Percentiles rank a stretch among this genome's conserved stretches.
phyloP scores from a whole-genome alignment of 2,797 vertebrate species.

The Gallinago stenura region DNA sequence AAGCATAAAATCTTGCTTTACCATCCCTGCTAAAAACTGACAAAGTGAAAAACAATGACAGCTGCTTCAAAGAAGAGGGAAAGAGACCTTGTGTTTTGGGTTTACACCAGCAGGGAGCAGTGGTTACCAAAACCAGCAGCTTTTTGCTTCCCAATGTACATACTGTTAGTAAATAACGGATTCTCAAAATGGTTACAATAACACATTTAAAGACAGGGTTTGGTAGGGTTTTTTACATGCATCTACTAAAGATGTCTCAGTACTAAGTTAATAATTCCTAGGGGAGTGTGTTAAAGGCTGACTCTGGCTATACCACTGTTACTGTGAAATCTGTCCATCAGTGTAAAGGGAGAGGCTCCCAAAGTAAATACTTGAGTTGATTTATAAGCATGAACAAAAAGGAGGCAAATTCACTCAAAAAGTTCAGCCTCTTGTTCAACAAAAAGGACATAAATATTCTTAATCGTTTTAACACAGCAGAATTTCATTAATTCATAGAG shows the following conservation, averaged over 20 bases:
- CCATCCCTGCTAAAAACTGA: neutral
- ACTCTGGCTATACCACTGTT: neutral
- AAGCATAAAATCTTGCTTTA: neutral
- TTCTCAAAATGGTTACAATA: neutral
- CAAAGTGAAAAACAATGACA: neutral
- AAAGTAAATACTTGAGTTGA: neutral
- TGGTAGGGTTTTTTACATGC: neutral
- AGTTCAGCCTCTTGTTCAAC: neutral
- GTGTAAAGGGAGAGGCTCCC: neutral
- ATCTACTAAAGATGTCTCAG: neutral
- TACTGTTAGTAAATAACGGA: neutral
- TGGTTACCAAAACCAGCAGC: neutral
- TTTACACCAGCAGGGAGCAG: slow-evolving; percentile 52
- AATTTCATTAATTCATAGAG: neutral
- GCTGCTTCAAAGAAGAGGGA: neutral
- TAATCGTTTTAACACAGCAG: neutral
- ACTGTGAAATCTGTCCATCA: neutral
- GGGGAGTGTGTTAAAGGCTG: neutral
- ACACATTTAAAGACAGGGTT: rapidly evolving
- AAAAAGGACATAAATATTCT: neutral
- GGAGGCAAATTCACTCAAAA: neutral
- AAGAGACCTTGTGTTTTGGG: neutral
- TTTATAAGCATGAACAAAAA: neutral
- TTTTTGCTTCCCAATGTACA: neutral
- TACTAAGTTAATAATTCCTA: neutral